Conservation (phyloP, 2,888 invertebrate species). For the Hirtodrosophila cameraria region DNA sequence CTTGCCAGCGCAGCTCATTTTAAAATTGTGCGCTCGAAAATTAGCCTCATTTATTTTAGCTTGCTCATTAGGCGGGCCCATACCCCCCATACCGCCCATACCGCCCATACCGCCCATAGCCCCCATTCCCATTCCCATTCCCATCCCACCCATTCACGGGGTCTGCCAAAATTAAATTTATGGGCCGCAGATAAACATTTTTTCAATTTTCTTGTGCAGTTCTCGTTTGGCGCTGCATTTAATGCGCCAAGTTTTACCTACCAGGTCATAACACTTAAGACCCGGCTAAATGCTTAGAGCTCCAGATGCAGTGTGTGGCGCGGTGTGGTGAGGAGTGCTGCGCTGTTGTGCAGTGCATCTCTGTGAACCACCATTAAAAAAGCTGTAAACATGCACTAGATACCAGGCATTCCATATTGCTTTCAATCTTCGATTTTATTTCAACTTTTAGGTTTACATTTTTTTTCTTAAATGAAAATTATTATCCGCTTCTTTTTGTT, state of each 20-base stretch:
- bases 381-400: slow-evolving; percentile 22
- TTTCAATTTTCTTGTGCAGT: slow-evolving; percentile 38
- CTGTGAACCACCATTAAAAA: slow-evolving; percentile 14
- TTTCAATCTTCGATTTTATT: background rate
- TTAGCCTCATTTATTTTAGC: slow-evolving; percentile 67
- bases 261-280: slow-evolving; percentile 38
- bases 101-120: too few species aligned
- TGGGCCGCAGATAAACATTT: slow-evolving; percentile 62
- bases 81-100: too few species aligned
- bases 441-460: too few species aligned
- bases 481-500: too few species aligned
- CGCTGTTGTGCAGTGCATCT: too few species aligned
- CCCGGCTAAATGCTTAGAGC: slow-evolving; percentile 25
- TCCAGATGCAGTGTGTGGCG: background rate
- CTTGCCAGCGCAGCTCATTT: slow-evolving; percentile 20
- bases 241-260: slow-evolving; percentile 61
- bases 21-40: slow-evolving; percentile 49
- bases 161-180: slow-evolving; percentile 66
- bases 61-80: slow-evolving; percentile 57
- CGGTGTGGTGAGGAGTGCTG: background rate
- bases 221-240: slow-evolving; percentile 51
- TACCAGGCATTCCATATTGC: slow-evolving; percentile 9
- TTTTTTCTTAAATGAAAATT: too few species aligned
- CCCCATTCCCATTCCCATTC: too few species aligned
- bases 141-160: slow-evolving; percentile 2